Base-by-base conservation (phyloP, 2,113 vertebrate genomes). In the Propithecus coquereli region DNA sequence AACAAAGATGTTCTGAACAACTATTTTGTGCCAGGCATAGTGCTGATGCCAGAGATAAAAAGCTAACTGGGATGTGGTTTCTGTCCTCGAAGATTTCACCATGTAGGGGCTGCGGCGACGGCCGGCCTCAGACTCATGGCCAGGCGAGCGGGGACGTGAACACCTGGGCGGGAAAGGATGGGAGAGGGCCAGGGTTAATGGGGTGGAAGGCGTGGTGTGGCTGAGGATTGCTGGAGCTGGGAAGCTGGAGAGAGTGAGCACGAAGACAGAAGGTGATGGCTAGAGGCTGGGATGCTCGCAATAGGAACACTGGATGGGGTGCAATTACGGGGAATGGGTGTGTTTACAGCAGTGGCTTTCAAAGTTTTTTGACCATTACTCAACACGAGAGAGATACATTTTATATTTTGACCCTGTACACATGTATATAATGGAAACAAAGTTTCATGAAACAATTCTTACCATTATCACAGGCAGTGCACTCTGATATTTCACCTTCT, bases 381-480 rank as follows among this genome's bases (percentile, higher is more conserved):
- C 17, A 73, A 50, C 8, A 50, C 5, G 59, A 30, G 27, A 71
- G 17, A 87, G 27, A 54, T 6, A 17, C 22, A 47, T 76, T 92
- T 86, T 88, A 14, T 73, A 59, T 63, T 3, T 59, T 63, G 61
- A 57, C 2, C 34, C 6, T 34, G 13, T 32, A 47, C 47, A 73
- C 7, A 23, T 4, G 27, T 13, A 87, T 52, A 32, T 52, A 73
- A 65, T 13, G 54, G 12, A 94, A 96, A 34, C 17, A 59, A 76
- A 81, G 10, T 47, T 47, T 84, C 76, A 65, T 25, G 37, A 92
- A 76, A 81, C 0, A 84, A 50, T 63, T 90, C 12, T 57, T 70
- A 47, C 0, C 22, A 0, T 70, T 71, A 23, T 6, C 50, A 20
- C 0, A 4, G 43, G 32, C 30, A 66, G 27, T 34, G 9, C 1